Evolutionary conservation across 2,113 vertebrate genomes (phyloP).

Genomic region (Actenoides lindsayi): DNA sequence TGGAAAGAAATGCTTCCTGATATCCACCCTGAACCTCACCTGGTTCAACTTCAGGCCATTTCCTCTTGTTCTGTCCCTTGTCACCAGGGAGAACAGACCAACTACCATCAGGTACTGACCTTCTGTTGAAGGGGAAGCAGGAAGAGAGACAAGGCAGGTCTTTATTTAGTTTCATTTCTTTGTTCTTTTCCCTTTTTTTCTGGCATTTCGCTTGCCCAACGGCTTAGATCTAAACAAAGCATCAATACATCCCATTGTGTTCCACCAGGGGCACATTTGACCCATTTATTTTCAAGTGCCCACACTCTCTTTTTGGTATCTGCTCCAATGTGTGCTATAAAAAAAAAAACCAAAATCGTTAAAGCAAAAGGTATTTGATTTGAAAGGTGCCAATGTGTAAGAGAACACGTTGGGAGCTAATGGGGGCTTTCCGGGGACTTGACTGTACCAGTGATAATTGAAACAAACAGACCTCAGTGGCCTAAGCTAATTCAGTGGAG

Average conservation of each 20-base stretch:
- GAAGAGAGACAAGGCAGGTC: neutral
- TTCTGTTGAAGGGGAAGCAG: neutral
- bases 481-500: neutral
- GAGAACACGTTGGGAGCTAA: slow-evolving; percentile 16
- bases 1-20: too few species aligned
- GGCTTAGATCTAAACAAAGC: slow-evolving; percentile 14
- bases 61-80: too few species aligned
- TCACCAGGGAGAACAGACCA: too few species aligned
- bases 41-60: too few species aligned
- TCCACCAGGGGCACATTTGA: neutral
- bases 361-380: neutral
- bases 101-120: neutral
- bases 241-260: neutral
- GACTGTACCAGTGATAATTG: slow-evolving; percentile 31
- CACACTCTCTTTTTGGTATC: neutral
- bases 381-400: neutral
- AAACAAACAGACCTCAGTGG: slow-evolving; percentile 56
- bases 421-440: slow-evolving; percentile 16
- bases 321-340: neutral
- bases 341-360: neutral
- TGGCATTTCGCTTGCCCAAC: neutral
- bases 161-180: neutral
- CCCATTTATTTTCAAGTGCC: slow-evolving; percentile 27
- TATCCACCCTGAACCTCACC: too few species aligned
- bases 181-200: neutral